Evolutionary conservation across 2,113 vertebrate species (phyloP).

Genomic region (Oreochromis tanganicae): DNA sequence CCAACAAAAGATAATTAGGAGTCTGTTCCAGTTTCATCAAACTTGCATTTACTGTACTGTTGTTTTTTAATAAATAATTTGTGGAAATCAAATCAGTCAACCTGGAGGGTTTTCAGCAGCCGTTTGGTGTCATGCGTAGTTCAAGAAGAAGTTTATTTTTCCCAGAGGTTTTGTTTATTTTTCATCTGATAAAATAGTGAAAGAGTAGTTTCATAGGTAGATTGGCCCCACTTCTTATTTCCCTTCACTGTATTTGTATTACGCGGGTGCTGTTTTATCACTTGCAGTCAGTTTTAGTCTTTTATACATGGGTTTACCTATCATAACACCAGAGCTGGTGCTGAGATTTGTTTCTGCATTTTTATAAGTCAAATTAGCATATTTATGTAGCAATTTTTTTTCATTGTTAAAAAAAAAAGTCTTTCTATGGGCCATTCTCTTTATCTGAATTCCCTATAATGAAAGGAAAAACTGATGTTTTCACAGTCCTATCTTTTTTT

Average conservation of each 20-base stretch:
- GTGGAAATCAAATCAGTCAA: neutral
- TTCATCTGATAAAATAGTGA: neutral
- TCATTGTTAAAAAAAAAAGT: neutral
- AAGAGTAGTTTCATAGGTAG: neutral
- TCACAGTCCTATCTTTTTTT: conserved; percentile 41
- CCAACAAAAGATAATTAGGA: neutral
- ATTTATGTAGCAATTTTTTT: conserved; percentile 30
- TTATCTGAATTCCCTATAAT: conserved; percentile 45
- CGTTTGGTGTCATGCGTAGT: neutral
- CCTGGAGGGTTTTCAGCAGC: neutral
- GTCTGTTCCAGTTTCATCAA: neutral
- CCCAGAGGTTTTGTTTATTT: neutral
- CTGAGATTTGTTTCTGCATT: conserved; percentile 29
- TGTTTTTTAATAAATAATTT: neutral
- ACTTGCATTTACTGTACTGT: neutral
- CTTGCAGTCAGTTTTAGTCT: neutral
- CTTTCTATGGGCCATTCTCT: conserved; percentile 33
- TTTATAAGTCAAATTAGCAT: conserved; percentile 32
- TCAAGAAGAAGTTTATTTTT: neutral
- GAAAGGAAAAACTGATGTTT: conserved; percentile 55
- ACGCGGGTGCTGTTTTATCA: neutral
- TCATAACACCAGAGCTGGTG: neutral
- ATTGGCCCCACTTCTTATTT: neutral
- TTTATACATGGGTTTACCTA: neutral
- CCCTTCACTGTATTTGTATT: neutral